A percentile compares a stretch with the other conserved stretches of the same genome.
Conservation (phyloP, 2,888 invertebrate species). For the Saturnia pavonia region DNA sequence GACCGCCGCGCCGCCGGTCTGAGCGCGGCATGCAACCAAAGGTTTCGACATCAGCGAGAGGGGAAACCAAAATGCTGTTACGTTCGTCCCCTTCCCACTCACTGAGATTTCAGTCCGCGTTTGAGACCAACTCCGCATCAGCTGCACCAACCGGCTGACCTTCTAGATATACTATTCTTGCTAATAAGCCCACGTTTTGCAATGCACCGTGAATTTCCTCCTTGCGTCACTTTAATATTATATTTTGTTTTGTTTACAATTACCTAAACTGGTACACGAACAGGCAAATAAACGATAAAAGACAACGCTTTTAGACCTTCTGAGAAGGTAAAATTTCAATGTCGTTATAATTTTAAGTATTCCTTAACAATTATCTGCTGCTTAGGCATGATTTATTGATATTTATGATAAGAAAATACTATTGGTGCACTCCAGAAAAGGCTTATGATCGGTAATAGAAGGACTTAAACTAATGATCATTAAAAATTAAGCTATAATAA, state of each 20-base stretch:
- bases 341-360: not conserved
- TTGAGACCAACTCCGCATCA: slow-evolving; percentile 47
- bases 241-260: slow-evolving; percentile 20
- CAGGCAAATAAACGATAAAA: not conserved
- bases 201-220: slow-evolving; percentile 61
- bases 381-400: not conserved
- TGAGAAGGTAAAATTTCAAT: slow-evolving; percentile 1
- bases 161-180: slow-evolving; percentile 73
- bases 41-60: slow-evolving; percentile 69
- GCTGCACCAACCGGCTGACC: slow-evolving; percentile 68
- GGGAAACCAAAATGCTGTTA: slow-evolving; percentile 48
- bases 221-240: slow-evolving; percentile 58
- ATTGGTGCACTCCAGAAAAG: not conserved
- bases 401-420: not conserved
- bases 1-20: slow-evolving; percentile 42
- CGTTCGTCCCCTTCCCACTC: slow-evolving; percentile 57
- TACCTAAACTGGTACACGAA: slow-evolving; percentile 15
- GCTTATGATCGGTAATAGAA: not conserved
- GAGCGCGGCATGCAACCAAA: slow-evolving; percentile 60
- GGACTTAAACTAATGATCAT: not conserved
- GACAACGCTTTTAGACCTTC: not conserved
- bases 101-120: slow-evolving; percentile 23
- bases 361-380: not conserved
- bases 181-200: slow-evolving; percentile 72
- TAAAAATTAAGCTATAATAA: no score